Conservation (phyloP, 53 echinoderm and acorn worm species). For the Echinarachnius parma region DNA sequence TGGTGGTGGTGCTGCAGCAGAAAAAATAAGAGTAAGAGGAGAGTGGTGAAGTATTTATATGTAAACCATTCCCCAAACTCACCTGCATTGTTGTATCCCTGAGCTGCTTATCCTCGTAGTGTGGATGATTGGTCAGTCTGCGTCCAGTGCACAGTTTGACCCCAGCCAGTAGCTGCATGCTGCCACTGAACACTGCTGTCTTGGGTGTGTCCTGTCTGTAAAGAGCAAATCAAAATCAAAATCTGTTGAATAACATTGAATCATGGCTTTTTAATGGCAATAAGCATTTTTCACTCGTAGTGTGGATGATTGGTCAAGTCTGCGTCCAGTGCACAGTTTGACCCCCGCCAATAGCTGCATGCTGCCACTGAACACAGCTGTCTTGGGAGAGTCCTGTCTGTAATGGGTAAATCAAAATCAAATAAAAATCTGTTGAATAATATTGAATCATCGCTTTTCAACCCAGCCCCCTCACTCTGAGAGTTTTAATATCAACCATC, state of each 20-base stretch:
- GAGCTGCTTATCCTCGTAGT: constrained; percentile 88
- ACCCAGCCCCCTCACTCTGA: no score
- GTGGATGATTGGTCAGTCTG: constrained; percentile 89
- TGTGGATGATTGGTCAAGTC: constrained; percentile 92
- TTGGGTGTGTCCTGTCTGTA: constrained; percentile 74
- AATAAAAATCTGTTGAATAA: no score
- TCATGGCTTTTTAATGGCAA: no score
- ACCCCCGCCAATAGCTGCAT: constrained; percentile 97
- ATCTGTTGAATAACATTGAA: no score
- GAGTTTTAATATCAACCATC: no score
- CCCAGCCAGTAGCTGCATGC: constrained; percentile 97
- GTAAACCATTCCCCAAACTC: no score
- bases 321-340: constrained; percentile 88
- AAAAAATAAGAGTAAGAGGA: no score
- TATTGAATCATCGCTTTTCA: no score
- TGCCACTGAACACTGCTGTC: constrained; percentile 91
- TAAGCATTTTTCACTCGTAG: no score
- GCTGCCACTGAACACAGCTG: constrained; percentile 93
- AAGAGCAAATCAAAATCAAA: neutral
- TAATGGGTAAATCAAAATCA: neutral
- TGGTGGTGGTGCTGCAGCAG: no score
- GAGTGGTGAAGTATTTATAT: no score
- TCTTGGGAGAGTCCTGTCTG: constrained; percentile 76
- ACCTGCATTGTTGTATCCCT: constrained; percentile 82
- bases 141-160: constrained; percentile 93